phyloP scores from a whole-genome alignment of 2,113 vertebrate genomes.

The Hemibagrus wyckioides region DNA sequence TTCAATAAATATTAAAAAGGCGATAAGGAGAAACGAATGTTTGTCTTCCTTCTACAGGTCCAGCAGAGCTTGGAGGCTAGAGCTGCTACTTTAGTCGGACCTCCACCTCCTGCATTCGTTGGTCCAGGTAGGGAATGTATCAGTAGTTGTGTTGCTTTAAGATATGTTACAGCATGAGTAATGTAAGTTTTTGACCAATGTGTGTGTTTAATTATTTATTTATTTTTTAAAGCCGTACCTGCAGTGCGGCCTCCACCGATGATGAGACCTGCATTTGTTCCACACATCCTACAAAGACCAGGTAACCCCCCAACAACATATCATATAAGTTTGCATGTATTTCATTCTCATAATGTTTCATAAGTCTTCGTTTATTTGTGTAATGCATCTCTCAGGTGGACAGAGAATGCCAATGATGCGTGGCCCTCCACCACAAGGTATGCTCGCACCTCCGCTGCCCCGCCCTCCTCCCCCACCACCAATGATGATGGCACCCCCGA shows the following conservation, averaged over 20 bases:
- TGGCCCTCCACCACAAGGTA: conserved; percentile 72
- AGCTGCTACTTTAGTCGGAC: conserved; percentile 76
- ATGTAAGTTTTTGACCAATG: too few relatives aligned
- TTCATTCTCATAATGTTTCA: neutral
- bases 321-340: neutral
- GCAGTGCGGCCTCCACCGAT: conserved; percentile 80
- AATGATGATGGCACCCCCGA: conserved; percentile 82
- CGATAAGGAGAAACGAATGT: neutral
- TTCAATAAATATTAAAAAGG: neutral
- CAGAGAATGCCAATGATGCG: conserved; percentile 74
- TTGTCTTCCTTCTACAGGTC: conserved; percentile 69
- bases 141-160: neutral
- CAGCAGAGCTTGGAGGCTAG: conserved; percentile 88
- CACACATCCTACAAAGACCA: conserved; percentile 87
- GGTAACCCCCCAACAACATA: conserved; percentile 61
- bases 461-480: conserved; percentile 84
- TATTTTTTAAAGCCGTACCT: conserved; percentile 68
- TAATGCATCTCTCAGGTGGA: conserved; percentile 60
- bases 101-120: conserved; percentile 73
- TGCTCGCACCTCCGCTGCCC: conserved; percentile 81
- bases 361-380: neutral
- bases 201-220: too few relatives aligned
- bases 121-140: conserved; percentile 68
- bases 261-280: conserved; percentile 87
- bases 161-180: neutral